Percentiles rank a stretch among this genome's conserved stretches.
Conservation (phyloP, 2,113 vertebrate species). For the Equus przewalskii region DNA sequence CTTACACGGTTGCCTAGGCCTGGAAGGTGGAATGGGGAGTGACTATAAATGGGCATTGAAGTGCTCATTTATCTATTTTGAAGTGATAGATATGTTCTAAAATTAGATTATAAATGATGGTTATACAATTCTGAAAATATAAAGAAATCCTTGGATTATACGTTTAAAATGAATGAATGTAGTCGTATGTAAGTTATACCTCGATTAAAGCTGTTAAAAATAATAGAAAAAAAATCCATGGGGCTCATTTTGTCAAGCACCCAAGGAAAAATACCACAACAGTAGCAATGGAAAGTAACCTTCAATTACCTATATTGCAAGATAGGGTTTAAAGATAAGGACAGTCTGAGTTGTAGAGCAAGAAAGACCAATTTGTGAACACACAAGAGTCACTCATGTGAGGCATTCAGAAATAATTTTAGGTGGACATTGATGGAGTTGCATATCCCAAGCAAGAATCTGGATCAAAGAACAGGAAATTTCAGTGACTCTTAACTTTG, state of each 20-base stretch:
- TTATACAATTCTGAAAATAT: not conserved
- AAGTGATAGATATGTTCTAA: not conserved
- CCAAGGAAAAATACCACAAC: not conserved
- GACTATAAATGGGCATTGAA: not conserved
- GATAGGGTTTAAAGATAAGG: not conserved
- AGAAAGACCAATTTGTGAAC: not conserved
- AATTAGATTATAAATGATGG: not conserved
- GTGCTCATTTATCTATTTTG: not conserved
- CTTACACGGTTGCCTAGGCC: not conserved
- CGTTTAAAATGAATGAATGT: not conserved
- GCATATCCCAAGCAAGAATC: not conserved
- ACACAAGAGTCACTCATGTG: not conserved
- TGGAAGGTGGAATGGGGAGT: not conserved
- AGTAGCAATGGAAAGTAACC: not conserved
- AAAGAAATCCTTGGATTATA: not conserved
- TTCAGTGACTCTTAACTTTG: not conserved
- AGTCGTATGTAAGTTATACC: not conserved
- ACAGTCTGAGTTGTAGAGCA: not conserved
- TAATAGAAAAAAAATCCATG: not conserved
- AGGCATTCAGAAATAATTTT: not conserved
- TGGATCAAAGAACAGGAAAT: not conserved
- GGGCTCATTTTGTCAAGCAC: not conserved
- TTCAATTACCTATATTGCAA: not conserved
- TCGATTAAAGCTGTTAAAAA: not conserved
- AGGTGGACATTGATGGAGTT: not conserved